A percentile compares a stretch with the other conserved stretches of the same genome.
phyloP scores from a whole-genome alignment of 2,797 vertebrate genomes.

The Microctenopoma stevenorrisi region DNA sequence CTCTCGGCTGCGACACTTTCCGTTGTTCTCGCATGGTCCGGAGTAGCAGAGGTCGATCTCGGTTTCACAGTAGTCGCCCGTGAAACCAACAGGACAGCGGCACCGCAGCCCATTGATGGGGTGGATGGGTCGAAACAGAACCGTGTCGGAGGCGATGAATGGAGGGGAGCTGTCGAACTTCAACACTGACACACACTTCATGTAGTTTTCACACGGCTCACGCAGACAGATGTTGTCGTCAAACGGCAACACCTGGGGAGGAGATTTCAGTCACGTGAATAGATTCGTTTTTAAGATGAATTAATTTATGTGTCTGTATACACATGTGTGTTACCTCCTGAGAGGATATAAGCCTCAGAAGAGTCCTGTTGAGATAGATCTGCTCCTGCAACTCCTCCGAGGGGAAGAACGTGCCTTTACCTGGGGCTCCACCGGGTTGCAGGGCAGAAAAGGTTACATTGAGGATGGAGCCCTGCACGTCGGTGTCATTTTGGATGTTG shows the following conservation, averaged over 20 bases:
- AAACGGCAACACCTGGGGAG: constrained; percentile 89
- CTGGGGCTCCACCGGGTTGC: constrained; percentile 86
- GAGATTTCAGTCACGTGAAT: not conserved
- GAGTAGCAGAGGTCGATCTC: constrained; percentile 98
- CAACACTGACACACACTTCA: constrained; percentile 98
- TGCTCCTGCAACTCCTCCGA: constrained; percentile 98
- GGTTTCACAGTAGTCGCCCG: constrained; percentile 96
- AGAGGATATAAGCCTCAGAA: constrained; percentile 90
- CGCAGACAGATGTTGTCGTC: constrained; percentile 98
- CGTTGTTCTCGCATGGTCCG: constrained; percentile 90
- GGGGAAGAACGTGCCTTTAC: constrained; percentile 88
- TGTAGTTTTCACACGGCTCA: constrained; percentile 99
- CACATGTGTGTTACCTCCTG: constrained; percentile 81
- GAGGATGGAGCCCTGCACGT: constrained; percentile 92
- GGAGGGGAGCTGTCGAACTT: constrained; percentile 97
- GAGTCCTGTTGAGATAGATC: constrained; percentile 95
- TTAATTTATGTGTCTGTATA: not conserved
- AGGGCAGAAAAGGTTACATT: constrained; percentile 96
- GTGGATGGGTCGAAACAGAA: constrained; percentile 97
- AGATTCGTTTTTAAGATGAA: not conserved
- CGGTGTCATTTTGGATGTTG: constrained; percentile 97
- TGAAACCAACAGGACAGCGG: constrained; percentile 94
- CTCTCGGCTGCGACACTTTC: constrained; percentile 92
- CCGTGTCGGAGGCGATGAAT: constrained; percentile 93
- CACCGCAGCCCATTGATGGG: constrained; percentile 95